Conservation (phyloP, 2,888 invertebrate species). For the Tetramorium bicarinatum region DNA sequence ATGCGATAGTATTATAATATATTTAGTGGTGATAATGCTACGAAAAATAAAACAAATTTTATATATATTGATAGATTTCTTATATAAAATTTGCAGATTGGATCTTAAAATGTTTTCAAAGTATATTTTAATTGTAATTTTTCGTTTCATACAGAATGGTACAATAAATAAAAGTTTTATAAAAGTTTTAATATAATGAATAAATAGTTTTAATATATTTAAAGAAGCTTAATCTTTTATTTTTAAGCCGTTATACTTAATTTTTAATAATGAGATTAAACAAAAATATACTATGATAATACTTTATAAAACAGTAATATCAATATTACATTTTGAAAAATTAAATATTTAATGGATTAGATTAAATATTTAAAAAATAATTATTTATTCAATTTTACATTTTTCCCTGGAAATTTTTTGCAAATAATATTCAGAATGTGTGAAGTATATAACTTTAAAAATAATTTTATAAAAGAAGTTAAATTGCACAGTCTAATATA, state of each 20-base stretch:
- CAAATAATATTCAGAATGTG: not conserved
- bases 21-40: slow-evolving; percentile 31
- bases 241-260: not conserved
- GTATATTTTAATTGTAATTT: slow-evolving; percentile 18
- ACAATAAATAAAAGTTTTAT: no score
- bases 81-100: slow-evolving; percentile 4
- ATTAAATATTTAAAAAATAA: no score
- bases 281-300: not conserved
- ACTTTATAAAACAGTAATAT: not conserved
- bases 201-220: not conserved
- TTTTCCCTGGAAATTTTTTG: not conserved
- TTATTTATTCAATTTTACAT: not conserved
- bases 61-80: slow-evolving; percentile 42
- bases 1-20: slow-evolving; percentile 32
- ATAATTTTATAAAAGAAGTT: not conserved
- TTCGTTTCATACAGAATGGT: not conserved
- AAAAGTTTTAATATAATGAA: not conserved
- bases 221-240: not conserved
- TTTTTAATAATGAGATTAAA: not conserved
- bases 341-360: not conserved
- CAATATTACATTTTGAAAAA: not conserved
- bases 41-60: slow-evolving; percentile 19
- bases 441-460: not conserved
- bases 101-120: not conserved
- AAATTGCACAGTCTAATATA: not conserved